phyloP scores from a whole-genome alignment of 2,888 invertebrate species.

The Cotesia congregata region DNA sequence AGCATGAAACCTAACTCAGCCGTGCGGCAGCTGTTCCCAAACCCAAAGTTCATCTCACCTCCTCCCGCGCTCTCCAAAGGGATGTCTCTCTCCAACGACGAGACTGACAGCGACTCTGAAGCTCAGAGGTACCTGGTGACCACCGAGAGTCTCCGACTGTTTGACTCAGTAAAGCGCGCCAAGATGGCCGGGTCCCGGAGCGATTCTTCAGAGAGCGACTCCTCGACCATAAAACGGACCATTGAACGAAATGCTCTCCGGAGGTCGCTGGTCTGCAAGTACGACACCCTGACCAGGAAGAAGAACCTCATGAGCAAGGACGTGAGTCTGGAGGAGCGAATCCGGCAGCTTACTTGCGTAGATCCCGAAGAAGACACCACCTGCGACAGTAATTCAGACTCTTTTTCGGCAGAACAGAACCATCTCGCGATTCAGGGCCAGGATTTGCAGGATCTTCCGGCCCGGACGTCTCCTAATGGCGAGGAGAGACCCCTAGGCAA shows the following conservation, averaged over 20 bases:
- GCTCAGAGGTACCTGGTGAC: constrained; percentile 76
- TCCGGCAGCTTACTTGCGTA: constrained; percentile 84
- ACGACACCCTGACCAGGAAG: constrained; percentile 73
- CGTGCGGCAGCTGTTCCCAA: constrained; percentile 86
- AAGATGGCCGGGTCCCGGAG: constrained; percentile 69
- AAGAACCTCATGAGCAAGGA: constrained; percentile 75
- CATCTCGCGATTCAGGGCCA: constrained; percentile 25
- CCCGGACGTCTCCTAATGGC: constrained; percentile 78
- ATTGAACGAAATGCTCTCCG: constrained; percentile 88
- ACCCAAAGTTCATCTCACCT: constrained; percentile 74
- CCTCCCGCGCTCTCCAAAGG: constrained; percentile 73
- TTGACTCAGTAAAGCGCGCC: constrained; percentile 77
- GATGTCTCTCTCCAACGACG: constrained; percentile 46
- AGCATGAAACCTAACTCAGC: constrained; percentile 83
- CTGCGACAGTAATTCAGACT: constrained; percentile 51
- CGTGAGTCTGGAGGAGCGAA: constrained; percentile 87
- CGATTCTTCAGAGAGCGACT: constrained; percentile 67
- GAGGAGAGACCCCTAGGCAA: constrained; percentile 70
- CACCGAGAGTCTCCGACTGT: constrained; percentile 82
- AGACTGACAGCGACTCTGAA: constrained; percentile 69
- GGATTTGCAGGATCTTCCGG: constrained; percentile 66
- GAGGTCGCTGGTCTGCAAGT: constrained; percentile 81
- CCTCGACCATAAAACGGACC: constrained; percentile 76
- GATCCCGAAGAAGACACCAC: constrained; percentile 80
- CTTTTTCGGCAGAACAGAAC: constrained; percentile 29